Conservation (phyloP, 64 coral and sea anemone genomes). For the Stichodactyla mertensii region DNA sequence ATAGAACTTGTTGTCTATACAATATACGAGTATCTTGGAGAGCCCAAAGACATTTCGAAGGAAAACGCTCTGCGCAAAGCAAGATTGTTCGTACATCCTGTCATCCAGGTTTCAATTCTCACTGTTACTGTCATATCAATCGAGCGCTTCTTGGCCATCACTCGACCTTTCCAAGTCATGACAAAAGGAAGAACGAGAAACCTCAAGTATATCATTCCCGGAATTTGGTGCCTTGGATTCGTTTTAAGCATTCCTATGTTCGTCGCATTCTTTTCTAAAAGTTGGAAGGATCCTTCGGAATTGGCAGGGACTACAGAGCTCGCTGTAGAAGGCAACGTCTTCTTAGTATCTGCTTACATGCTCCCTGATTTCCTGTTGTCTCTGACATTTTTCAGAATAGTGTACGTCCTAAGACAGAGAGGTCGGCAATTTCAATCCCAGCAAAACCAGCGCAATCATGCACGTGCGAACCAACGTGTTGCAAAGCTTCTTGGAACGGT, state of each 20-base stretch:
- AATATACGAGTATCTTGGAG: background rate
- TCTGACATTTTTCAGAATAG: background rate
- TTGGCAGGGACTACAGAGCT: background rate
- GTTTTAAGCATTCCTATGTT: background rate
- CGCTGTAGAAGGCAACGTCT: background rate
- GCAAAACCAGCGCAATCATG: background rate
- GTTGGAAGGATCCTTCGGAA: background rate
- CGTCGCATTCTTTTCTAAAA: background rate
- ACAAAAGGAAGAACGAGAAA: background rate
- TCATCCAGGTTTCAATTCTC: background rate
- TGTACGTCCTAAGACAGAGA: background rate
- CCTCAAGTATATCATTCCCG: conserved; percentile 9
- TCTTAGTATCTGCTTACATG: background rate
- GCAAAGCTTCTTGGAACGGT: conserved; percentile 1
- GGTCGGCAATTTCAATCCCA: background rate
- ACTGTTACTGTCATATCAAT: conserved; percentile 8
- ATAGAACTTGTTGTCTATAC: background rate
- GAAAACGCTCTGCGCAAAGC: background rate
- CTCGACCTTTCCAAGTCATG: background rate
- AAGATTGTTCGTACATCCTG: background rate
- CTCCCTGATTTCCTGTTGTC: background rate
- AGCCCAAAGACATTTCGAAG: background rate
- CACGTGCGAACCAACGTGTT: background rate
- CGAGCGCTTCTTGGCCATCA: background rate
- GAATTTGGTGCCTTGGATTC: conserved; percentile 6